Percentiles rank a stretch among this genome's conserved stretches.
Conservation (phyloP, 2,113 vertebrate genomes). For the Rhinolophus ferrumequinum region DNA sequence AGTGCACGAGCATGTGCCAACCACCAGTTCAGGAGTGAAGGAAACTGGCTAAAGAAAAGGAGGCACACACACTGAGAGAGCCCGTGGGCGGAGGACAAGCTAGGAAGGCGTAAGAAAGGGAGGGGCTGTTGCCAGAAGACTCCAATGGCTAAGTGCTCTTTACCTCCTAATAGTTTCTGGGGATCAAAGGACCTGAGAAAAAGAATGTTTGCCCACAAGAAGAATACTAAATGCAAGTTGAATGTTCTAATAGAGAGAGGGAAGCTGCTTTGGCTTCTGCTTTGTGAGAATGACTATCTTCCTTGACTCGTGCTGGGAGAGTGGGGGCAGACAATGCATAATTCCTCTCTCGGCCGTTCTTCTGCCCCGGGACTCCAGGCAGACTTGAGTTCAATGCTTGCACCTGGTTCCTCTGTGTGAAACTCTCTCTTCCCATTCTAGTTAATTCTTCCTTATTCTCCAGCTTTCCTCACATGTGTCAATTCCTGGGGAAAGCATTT, state of each 20-base stretch:
- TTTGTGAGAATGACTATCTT: neutral
- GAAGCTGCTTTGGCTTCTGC: neutral
- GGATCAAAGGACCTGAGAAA: neutral
- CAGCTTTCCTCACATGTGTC: neutral
- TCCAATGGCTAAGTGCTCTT: neutral
- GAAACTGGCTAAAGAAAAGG: neutral
- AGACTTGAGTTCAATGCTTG: neutral
- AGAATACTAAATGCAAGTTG: neutral
- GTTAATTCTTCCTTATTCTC: neutral
- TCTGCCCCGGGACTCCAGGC: neutral
- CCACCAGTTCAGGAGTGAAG: neutral
- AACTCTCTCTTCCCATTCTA: neutral
- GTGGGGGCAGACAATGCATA: neutral
- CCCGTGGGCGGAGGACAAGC: accelerated
- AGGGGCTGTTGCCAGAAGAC: neutral
- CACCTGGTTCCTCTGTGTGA: neutral
- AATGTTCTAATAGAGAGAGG: neutral
- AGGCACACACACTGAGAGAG: neutral
- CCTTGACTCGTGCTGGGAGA: neutral
- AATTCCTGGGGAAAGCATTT: neutral
- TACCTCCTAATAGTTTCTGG: neutral
- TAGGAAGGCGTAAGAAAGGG: neutral
- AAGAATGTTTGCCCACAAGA: neutral
- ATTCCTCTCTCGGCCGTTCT: neutral
- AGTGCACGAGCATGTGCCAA: accelerated